These are phyloP conservation scores for Eriocheir sinensis DNA, from an alignment of 1,140 invertebrate species.

Conservation along the genomic window DNA sequence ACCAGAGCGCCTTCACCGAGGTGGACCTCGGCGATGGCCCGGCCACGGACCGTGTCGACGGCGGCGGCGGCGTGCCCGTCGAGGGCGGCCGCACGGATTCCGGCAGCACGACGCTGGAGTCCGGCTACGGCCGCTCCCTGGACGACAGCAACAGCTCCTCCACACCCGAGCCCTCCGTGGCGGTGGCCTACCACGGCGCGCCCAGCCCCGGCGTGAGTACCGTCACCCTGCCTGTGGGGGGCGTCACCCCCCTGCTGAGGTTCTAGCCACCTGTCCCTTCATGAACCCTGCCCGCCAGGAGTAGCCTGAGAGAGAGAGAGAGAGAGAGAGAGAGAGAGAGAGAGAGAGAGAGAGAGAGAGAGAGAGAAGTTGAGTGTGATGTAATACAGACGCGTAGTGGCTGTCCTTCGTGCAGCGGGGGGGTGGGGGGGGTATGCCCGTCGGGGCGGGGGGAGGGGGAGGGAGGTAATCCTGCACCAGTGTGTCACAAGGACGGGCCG, in stretches of 20 bases:
- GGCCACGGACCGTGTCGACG: neutral
- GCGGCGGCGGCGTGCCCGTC: neutral
- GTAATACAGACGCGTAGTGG: neutral
- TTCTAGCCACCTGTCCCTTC: neutral
- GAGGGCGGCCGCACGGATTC: conserved; percentile 40
- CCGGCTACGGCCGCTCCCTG: conserved; percentile 66
- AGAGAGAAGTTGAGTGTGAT: neutral
- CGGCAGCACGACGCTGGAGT: conserved; percentile 55
- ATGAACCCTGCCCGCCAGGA: neutral
- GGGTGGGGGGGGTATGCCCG: neutral
- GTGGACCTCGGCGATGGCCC: conserved; percentile 66
- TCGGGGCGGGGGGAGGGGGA: too few species aligned
- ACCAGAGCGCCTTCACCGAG: conserved; percentile 46
- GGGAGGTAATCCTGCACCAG: too few species aligned
- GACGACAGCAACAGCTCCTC: conserved; percentile 68
- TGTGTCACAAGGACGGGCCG: too few species aligned
- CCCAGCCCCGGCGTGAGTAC: conserved; percentile 68
- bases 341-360: conserved; percentile 62
- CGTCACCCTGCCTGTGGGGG: neutral
- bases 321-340: conserved; percentile 65
- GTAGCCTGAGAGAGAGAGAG: neutral
- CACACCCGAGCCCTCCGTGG: conserved; percentile 59
- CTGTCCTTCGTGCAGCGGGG: too few species aligned
- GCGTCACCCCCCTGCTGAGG: neutral
- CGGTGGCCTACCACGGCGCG: conserved; percentile 31